Base-by-base conservation (phyloP, 2,113 vertebrate species). In the Agelaius tricolor region DNA sequence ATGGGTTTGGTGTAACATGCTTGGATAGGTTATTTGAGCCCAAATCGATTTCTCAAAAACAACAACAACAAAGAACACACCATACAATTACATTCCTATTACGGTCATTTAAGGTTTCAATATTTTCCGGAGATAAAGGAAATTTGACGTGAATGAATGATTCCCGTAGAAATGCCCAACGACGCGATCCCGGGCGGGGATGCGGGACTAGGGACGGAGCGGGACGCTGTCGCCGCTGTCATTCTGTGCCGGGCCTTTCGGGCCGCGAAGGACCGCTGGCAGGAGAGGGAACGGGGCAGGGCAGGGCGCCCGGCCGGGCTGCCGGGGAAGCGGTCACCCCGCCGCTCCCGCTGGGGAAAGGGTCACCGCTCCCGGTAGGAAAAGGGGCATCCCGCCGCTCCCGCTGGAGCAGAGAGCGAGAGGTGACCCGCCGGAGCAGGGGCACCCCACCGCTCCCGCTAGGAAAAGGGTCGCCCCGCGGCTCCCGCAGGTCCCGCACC, bases 21-120 rank as follows among this genome's bases (percentile, higher is more conserved):
- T 96, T 59, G 88, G 96, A 94, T 86, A 94, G 97, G 76, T 96
- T 95, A 71, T 94, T 79, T 47, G 81, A 90, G 69, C 91, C 84
- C 80, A 85, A 62, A 95, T 93, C 74, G 67, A 96, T 95, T 91
- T 92, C 90, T 93, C 55, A 87, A 95, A 93, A 93, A 79, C 69
- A 82, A 62, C 73, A 69, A 58, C 73, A 84, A 85, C n/a, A 78
- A 66, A 55, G 82, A 77, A 31, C 87, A 73, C 76, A 28, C 79
- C 83, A 59, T 33, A 80, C 74, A 91, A 91, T 90, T 91, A 86
- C 47, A 17, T 58, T 51, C 65, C 61, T 89, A 80, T 91, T 88
- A 92, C 4, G 49, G 74, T 27, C 83, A 80, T 93, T 87, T 83
- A 77, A 90, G 82, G 51, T 69, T 91, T 44, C 81, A 9, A 11